A percentile compares a stretch with the other conserved stretches of the same genome.
These are phyloP conservation scores for Paraescarpia echinospica DNA, from an alignment of 1,140 invertebrate species.

Conservation along the genomic window DNA sequence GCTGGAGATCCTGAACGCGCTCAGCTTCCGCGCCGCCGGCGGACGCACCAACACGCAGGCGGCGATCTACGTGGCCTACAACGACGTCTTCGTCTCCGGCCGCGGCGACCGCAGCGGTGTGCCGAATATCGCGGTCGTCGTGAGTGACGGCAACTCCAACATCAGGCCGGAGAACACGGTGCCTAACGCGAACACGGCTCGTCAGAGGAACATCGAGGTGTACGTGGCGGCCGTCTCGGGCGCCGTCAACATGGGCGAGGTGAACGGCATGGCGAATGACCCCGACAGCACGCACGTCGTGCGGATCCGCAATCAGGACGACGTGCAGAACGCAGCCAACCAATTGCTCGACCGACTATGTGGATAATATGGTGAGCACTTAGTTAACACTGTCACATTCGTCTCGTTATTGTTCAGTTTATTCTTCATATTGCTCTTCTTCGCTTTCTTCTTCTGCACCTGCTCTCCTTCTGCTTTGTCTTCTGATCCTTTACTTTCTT, in stretches of 20 bases:
- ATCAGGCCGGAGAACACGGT: not conserved
- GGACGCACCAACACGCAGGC: conserved; percentile 25
- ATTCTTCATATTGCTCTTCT: too few species aligned
- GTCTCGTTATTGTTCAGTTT: too few species aligned
- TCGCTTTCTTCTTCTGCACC: too few species aligned
- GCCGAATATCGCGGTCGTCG: conserved; percentile 19
- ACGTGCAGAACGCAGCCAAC: not conserved
- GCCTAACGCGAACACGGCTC: not conserved
- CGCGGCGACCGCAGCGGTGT: conserved; percentile 14
- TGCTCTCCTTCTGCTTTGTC: too few species aligned
- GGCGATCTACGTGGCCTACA: not conserved
- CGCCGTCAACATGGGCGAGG: conserved; percentile 12
- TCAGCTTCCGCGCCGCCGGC: not conserved
- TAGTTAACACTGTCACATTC: too few species aligned
- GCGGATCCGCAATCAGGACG: not conserved
- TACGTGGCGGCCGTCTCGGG: conserved; percentile 20
- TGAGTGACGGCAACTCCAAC: conserved; percentile 29
- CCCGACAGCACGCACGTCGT: conserved; percentile 15
- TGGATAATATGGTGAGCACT: not conserved
- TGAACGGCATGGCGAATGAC: conserved; percentile 23
- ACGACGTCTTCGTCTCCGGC: conserved; percentile 3
- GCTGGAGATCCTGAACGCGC: conserved; percentile 13
- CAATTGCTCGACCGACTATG: not conserved
- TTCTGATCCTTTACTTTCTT: too few species aligned
- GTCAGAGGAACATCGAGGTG: not conserved